Evolutionary conservation across 1,140 invertebrate genomes (phyloP).

Genomic region (Oncopeltus fasciatus): DNA sequence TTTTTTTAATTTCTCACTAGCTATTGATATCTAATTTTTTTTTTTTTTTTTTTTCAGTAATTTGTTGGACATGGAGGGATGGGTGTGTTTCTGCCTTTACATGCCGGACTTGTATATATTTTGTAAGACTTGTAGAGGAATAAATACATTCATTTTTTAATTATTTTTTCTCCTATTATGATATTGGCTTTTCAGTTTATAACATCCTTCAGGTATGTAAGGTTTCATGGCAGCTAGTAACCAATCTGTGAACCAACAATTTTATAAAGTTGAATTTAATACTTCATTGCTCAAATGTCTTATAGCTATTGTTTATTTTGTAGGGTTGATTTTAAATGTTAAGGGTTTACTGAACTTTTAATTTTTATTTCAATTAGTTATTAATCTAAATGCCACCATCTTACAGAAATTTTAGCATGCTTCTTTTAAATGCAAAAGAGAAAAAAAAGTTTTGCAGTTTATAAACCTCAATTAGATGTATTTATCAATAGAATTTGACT

Average conservation of each 20-base stretch:
- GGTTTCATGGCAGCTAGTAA: neutral
- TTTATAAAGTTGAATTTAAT: too few relatives aligned
- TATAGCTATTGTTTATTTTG: neutral
- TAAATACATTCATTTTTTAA: slow-evolving; percentile 14
- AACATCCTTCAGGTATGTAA: neutral
- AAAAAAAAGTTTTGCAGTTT: too few relatives aligned
- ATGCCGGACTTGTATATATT: slow-evolving; percentile 11
- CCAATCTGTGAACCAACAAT: too few relatives aligned
- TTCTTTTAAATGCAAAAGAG: too few relatives aligned
- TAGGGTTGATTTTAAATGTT: neutral
- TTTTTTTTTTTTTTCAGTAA: slow-evolving; percentile 16
- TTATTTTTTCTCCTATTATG: neutral
- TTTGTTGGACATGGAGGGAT: neutral
- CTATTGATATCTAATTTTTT: neutral
- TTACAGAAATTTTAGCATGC: too few relatives aligned
- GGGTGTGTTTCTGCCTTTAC: slow-evolving; percentile 11
- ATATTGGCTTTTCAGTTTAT: neutral
- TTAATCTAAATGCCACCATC: too few relatives aligned
- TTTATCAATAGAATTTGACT: too few relatives aligned
- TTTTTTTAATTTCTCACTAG: neutral
- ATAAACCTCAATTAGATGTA: too few relatives aligned
- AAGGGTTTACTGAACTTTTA: too few relatives aligned
- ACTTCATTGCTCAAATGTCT: neutral
- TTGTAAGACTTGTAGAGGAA: slow-evolving; percentile 16
- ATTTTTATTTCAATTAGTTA: too few relatives aligned